Base-by-base conservation (phyloP, 2,888 invertebrate species). In the Anticlea derivata region DNA sequence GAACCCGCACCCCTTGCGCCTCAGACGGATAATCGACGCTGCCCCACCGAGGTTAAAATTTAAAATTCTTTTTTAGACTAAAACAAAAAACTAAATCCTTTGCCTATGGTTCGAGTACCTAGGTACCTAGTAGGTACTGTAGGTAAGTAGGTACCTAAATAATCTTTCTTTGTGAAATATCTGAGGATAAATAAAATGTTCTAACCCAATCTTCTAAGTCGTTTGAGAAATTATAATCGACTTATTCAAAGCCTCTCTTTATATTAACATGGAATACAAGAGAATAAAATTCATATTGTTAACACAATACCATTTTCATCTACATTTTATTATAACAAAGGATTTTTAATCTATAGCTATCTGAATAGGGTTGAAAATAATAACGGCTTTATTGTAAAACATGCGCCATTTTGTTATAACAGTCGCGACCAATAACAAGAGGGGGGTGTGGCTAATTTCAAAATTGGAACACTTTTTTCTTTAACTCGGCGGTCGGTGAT, bases 381-480 rank as follows among this genome's bases (percentile, higher is more conserved):
- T 1, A 7, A 13, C 7, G 5, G 38, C 2, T 54, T 35, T 30
- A 33, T 39, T 22, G 30, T n/a, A 8, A 12, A 8, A 8, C 37
- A 60, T 74, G 65, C 31, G 67, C 50, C 70, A 39, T 73, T 75
- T 62, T 43, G 59, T 40, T 50, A 47, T 59, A 61, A 50, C 61
- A 22, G 24, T 33, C 57, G 52, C 73, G 71, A 72, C 88, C 88
- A 88, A 88, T 88, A 86, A 84, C 82, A 79, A 73, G 74, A 71
- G 64, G 75, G 80, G 80, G 88, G 88, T 75, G 88, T 77, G 80
- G 86, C 85, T 82, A 80, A 83, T 83, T 82, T 83, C 76, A 78
- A 85, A 87, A 80, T 83, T 75, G 78, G 81, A 83, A 81, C 78
- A 80, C 72, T 83, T 86, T 84, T 86, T 83, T 78, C 73, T 78